Base-by-base conservation (phyloP, 2,113 vertebrate species). In the Heloderma charlesbogerti region DNA sequence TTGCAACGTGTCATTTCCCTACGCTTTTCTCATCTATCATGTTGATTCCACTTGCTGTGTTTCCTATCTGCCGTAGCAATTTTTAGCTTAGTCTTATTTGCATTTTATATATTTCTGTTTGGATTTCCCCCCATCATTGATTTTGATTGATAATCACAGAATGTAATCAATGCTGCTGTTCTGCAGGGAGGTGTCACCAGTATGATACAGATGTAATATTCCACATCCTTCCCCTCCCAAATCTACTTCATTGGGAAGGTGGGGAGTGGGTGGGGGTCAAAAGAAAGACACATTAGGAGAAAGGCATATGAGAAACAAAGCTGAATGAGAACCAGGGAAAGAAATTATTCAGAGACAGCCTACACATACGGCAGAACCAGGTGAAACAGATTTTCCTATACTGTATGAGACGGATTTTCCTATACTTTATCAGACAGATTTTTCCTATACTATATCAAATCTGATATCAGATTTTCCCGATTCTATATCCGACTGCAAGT, bases 131-230 rank as follows among this genome's bases (percentile, higher is more conserved):
- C 54, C 54, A 77, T 77, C 86, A 45, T 63, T 63, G 72, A 63
- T 87, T 77, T 87, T 87, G 86, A 87, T 45, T 63, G 86, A 87
- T 77, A 74, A 78, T 78, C 71, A 45, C 8, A 6, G 74, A 88
- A 79, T 88, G 27, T 79, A 88, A 88, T 66, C 54, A 87, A 34
- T 77, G 54, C 45, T 87, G 86, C 54, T 77, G 7, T 45, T 43
- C 72, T 54, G 37, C 3, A 8, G 72, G 72, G 72, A 78, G 77
- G 72, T 63, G 74, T 43, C 72, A 31, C 29, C 27, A 60, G 27
- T 25, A 60, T 54, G 25, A 27, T 18, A 8, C n/a, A 54, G 34
- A 71, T 71, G 60, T 48, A 51, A n/a, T 51, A 71, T 86, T 74
- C n/a, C 4, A 10, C 34, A 54, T n/a, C 45, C 43, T 15, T 29